Evolutionary conservation across 2,888 invertebrate species (phyloP).

Genomic region (Hirtodrosophila alboralis): DNA sequence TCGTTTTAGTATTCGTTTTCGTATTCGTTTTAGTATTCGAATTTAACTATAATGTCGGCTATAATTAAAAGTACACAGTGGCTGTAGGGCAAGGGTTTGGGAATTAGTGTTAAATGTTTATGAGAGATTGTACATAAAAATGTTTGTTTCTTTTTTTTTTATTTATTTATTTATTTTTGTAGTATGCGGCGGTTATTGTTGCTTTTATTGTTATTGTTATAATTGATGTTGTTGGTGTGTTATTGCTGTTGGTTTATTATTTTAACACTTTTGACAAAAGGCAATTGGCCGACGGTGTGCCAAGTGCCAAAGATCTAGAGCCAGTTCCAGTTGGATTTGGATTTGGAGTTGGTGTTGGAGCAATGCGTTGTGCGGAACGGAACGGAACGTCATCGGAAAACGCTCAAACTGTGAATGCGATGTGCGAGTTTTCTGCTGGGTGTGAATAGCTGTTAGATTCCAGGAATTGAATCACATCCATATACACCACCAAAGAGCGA

Average conservation of each 20-base stretch:
- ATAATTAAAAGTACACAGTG: slow-evolving; percentile 50
- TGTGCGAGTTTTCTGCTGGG: slow-evolving; percentile 82
- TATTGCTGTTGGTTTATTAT: slow-evolving; percentile 62
- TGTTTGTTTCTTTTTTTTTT: slow-evolving; percentile 36
- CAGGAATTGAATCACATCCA: slow-evolving; percentile 79
- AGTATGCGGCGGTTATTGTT: slow-evolving; percentile 28
- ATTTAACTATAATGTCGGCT: slow-evolving; percentile 33
- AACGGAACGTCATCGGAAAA: slow-evolving; percentile 80
- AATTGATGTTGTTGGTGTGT: slow-evolving; percentile 32
- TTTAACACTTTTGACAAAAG: slow-evolving; percentile 68
- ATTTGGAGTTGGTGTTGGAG: slow-evolving; percentile 41
- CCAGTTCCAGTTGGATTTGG: slow-evolving; percentile 44
- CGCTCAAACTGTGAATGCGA: slow-evolving; percentile 82
- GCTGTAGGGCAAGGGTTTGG: slow-evolving; percentile 6
- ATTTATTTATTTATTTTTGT: slow-evolving; percentile 26
- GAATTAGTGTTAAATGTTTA: slow-evolving; percentile 49
- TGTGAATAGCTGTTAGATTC: slow-evolving; percentile 84
- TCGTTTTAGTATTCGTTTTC: too few species aligned
- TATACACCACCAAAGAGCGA: slow-evolving; percentile 33
- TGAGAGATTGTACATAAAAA: slow-evolving; percentile 47
- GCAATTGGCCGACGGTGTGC: slow-evolving; percentile 60
- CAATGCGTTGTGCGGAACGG: slow-evolving; percentile 58
- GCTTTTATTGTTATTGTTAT: slow-evolving; percentile 50
- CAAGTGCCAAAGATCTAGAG: slow-evolving; percentile 22
- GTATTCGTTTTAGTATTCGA: slow-evolving; percentile 17